Evolutionary conservation across 2,797 vertebrate genomes (phyloP).

Genomic region (Orestias chungarensis): DNA sequence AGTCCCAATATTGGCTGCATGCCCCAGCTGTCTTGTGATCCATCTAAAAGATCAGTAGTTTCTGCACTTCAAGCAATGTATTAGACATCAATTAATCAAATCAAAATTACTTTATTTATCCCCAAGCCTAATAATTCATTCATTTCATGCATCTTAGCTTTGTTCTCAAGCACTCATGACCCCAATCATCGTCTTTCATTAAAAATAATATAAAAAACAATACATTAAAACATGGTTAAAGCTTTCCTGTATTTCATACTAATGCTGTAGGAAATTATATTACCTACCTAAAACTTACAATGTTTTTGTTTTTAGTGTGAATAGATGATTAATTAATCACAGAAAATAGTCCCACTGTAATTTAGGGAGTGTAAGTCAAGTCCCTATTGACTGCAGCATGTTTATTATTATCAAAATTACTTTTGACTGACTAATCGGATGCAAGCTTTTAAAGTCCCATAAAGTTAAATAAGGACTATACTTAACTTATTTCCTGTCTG

Average conservation of each 20-base stretch:
- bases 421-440: neutral
- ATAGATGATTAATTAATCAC: slow-evolving; percentile 14
- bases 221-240: slow-evolving; percentile 45
- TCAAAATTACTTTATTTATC: too few relatives aligned
- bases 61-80: slow-evolving; percentile 53
- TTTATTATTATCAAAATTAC: too few relatives aligned
- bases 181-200: slow-evolving; percentile 40
- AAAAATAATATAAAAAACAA: slow-evolving; percentile 31
- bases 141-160: slow-evolving; percentile 65
- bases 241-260: slow-evolving; percentile 29
- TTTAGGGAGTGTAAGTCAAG: neutral
- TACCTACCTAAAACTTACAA: neutral
- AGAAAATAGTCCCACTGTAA: neutral
- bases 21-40: slow-evolving; percentile 24
- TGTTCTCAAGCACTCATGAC: slow-evolving; percentile 58
- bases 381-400: neutral
- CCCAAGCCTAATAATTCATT: slow-evolving; percentile 58
- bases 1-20: slow-evolving; percentile 25
- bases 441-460: neutral
- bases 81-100: too few relatives aligned
- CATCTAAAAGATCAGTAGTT: slow-evolving; percentile 41
- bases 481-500: neutral
- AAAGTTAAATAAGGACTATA: neutral
- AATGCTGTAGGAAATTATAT: neutral
- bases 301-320: slow-evolving; percentile 17